Evolutionary conservation across 2,113 vertebrate genomes (phyloP), one percentile per base, ranked within the genome.

Genomic region (Cranoglanis bouderius): DNA sequence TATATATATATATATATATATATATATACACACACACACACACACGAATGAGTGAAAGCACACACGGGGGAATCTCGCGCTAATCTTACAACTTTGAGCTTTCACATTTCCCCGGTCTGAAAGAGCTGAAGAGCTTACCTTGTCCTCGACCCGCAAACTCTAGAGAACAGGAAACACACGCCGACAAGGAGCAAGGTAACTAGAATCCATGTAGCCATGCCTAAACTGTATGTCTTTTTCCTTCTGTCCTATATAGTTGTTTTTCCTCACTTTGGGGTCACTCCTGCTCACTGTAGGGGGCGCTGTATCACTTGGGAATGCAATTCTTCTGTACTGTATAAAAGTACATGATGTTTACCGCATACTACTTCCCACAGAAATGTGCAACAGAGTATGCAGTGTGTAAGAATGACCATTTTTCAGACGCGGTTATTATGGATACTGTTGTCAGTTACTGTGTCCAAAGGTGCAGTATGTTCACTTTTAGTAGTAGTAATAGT

Each of bases 201-300:
- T 10, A 90, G 14, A 18, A 89, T 13, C 72, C 59, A 80, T 4
- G 61, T 16, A 38, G 82, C 77, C 86, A 90, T 88, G 49, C 77
- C 92, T 84, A 49, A 86, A 51, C 55, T 4, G 7, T 10, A 14
- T 21, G 46, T 10, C 40, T 43, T 13, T 14, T 10, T 9, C 12
- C n/a, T 51, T 72, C 61, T 1, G 40, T 87, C 85, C n/a, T 40
- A 5, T 40, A 32, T 74, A 21, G 21, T 19, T 61, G 53, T 12
- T 59, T 82, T 40, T 6, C 38, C 7, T 21, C 8, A 21, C 38
- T 26, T 46, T 26, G 72, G 8, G 21, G 38, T 75, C 35, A 74
- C 2, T 40, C 40, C 40, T 46, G 4, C 40, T 14, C 26, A 49
- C 75, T 14, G 0, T 29, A 78, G 75, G 43, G 6, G 75, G 75